Evolutionary conservation across 2,113 vertebrate genomes (phyloP).

Genomic region (Cromileptes altivelis): DNA sequence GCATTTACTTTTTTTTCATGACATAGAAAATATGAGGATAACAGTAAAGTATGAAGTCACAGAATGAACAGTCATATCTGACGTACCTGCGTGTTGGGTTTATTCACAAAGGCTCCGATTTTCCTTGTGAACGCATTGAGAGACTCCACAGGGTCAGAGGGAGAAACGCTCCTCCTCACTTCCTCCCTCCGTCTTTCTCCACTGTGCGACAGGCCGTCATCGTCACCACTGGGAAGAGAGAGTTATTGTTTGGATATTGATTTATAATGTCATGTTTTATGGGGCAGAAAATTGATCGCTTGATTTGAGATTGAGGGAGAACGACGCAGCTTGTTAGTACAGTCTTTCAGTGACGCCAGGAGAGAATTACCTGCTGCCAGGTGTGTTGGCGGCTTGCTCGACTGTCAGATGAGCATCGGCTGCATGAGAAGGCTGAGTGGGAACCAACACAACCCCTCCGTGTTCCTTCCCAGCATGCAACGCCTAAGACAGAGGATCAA

Average conservation of each 20-base stretch:
- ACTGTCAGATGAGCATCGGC: constrained; percentile 66
- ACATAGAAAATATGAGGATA: no score
- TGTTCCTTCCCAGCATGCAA: constrained; percentile 89
- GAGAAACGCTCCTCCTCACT: constrained; percentile 86
- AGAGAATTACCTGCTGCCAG: constrained; percentile 66
- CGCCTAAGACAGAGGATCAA: constrained; percentile 75
- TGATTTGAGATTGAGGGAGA: no score
- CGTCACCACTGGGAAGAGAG: constrained; percentile 81
- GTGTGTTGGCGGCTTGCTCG: constrained; percentile 62
- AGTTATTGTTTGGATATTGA: background rate
- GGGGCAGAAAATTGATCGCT: background rate
- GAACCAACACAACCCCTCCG: constrained; percentile 86
- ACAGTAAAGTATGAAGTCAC: background rate
- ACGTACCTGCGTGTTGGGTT: constrained; percentile 92
- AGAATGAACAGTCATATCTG: background rate
- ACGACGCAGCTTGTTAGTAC: no score
- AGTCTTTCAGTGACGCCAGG: background rate
- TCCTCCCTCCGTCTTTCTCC: constrained; percentile 86
- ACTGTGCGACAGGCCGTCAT: constrained; percentile 89
- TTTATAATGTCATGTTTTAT: background rate
- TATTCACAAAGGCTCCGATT: constrained; percentile 97
- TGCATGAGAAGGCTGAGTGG: constrained; percentile 88
- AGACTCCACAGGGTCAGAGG: constrained; percentile 87
- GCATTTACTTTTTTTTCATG: no score
- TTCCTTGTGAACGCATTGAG: constrained; percentile 92